Base-by-base conservation (phyloP, 2,113 vertebrate genomes). In the Pterophyllum scalare region DNA sequence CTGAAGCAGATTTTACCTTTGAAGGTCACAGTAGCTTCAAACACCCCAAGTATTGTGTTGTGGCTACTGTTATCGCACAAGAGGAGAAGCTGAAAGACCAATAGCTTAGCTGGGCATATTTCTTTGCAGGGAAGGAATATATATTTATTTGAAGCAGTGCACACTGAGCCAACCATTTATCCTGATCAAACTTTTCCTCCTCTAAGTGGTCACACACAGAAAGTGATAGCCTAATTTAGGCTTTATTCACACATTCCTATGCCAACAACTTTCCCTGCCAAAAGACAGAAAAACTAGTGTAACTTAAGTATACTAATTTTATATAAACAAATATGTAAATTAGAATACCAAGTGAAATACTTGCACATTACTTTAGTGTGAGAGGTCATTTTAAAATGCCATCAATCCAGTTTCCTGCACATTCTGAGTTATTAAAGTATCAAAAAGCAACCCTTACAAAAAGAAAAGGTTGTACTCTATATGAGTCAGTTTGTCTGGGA, bases 211-310 rank as follows among this genome's bases (percentile, higher is more conserved):
- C 88, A 84, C 85, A 90, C 81, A 84, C 83, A 88, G 62, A 82
- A 85, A 86, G 67, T 85, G 87, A 88, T 82, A 93, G 89, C 93
- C 94, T 95, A 95, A 95, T 94, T 96, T 95, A 94, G 94, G 94
- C 94, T 93, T 95, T 88, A 94, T 91, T 93, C 90, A 94, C 83
- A 88, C 49, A 64, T 64, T 88, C 75, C 49, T 58, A 80, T 83
- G 83, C 82, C 76, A 89, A 92, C 88, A 90, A 93, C 89, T 88
- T 95, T 94, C 91, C 90, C 92, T 94, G 94, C 91, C 91, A 87
- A 76, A 70, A 84, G 93, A 95, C 93, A 94, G 90, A 94, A 95
- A 94, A 94, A 93, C 84, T 88, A 90, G 86, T 86, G 81, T 82
- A 92, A 88, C 70, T 87, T 61, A 88, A 89, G 81, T 87, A 83